Evolutionary conservation across 2,888 invertebrate species (phyloP), one percentile per base, ranked within the genome.

Genomic region (Zygothrica quintamaculata): DNA sequence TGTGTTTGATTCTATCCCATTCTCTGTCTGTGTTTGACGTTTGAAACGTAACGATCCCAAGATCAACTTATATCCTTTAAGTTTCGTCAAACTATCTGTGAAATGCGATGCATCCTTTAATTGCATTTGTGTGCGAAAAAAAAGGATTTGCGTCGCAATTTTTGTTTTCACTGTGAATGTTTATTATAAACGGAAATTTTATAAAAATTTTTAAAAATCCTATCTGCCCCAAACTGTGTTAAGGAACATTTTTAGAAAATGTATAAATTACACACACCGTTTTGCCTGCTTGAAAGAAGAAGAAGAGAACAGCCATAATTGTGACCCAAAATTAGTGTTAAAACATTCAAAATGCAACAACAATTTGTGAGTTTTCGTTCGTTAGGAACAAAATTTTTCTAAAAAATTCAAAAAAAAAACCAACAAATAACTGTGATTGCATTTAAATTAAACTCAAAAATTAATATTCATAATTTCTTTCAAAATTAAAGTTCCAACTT

Each of bases 31-130:
- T 56, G 68, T 15, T 42, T 58, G 43, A 2, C 56, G 70, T 67
- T 71, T 16, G 52, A 34, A 46, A 68, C 57, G 74, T 57, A 33
- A n/a, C 34, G 16, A 62, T 57, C 46, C 18, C 12, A n/a, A 36
- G 62, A 53, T 64, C 67, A 48, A 55, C 40, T 56, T 22, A 51
- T 25, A 22, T 60, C 36, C 25, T 25, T n/a, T 80, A 64, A 76
- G 65, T 70, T 79, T 80, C 86, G 80, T 80, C 80, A 80, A 80
- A 80, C 56, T 68, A 44, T 86, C 86, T 80, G 80, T 80, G 80
- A 80, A 60, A 57, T 72, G 66, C 29, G 31, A 42, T 16, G 44
- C 22, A 5, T 26, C 44, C 51, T 44, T 22, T 43, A 11, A 43
- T 40, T 43, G 15, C 55, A 34, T n/a, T 40, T 31, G 52, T 3